Conservation (phyloP, 2,888 invertebrate genomes). For the Zootermopsis nevadensis region DNA sequence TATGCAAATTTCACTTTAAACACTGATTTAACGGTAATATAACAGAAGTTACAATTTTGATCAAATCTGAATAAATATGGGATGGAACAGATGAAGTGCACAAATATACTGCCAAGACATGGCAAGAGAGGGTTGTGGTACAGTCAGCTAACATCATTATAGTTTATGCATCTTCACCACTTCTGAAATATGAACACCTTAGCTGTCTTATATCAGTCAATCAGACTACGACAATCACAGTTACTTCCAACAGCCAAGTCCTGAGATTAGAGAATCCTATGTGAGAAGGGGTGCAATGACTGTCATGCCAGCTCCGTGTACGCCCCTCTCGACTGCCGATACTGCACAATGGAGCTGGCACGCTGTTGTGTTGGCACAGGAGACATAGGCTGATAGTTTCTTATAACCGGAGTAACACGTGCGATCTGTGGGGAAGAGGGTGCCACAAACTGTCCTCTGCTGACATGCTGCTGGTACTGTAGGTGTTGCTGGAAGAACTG, state of each 20-base stretch:
- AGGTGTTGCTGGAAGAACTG: constrained; percentile 40
- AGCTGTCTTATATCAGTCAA: no score
- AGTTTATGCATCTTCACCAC: no score
- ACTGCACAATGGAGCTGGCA: constrained; percentile 49
- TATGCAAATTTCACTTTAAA: background rate
- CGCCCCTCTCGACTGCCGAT: constrained; percentile 51
- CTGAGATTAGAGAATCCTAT: background rate
- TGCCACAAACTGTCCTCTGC: constrained; percentile 41
- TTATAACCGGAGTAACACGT: constrained; percentile 12
- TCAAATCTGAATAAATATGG: background rate
- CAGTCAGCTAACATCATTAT: no score
- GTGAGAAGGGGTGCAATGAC: constrained; percentile 5
- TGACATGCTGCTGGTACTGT: constrained; percentile 24
- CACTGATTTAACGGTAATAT: background rate
- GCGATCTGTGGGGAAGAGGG: constrained; percentile 24
- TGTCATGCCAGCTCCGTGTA: constrained; percentile 54
- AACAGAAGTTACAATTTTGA: background rate
- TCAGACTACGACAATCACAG: background rate
- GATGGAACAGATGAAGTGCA: background rate
- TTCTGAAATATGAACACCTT: background rate
- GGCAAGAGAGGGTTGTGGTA: no score
- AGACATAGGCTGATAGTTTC: constrained; percentile 15
- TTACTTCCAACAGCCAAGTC: background rate
- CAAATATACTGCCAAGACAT: background rate
- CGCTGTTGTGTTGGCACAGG: constrained; percentile 34